phyloP scores from a whole-genome alignment of 2,113 vertebrate genomes.

The Bos javanicus region DNA sequence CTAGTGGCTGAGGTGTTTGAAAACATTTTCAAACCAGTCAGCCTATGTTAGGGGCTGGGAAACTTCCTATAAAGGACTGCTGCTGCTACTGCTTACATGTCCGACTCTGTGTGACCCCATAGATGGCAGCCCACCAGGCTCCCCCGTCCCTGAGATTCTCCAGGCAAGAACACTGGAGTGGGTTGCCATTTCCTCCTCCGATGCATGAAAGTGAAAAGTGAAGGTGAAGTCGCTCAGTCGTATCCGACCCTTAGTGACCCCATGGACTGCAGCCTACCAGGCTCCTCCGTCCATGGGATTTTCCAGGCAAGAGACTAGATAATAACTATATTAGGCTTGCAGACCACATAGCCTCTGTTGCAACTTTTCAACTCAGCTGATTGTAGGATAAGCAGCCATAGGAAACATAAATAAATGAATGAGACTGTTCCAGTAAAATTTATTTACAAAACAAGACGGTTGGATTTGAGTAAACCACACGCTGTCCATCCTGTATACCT shows the following conservation, averaged over 20 bases:
- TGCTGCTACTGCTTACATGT: too few species aligned
- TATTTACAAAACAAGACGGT: neutral
- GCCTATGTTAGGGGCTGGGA: neutral
- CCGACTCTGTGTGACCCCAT: too few species aligned
- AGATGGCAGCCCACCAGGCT: too few species aligned
- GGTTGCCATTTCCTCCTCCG: too few species aligned
- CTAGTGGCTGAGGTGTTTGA: neutral
- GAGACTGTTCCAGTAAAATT: neutral
- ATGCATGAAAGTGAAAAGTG: too few species aligned
- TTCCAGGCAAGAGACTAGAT: neutral
- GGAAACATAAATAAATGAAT: neutral
- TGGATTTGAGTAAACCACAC: neutral
- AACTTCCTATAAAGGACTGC: neutral
- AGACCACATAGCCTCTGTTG: too few species aligned
- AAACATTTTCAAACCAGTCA: neutral
- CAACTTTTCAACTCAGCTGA: neutral
- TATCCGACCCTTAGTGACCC: too few species aligned
- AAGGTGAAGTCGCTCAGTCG: too few species aligned
- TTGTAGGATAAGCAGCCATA: neutral
- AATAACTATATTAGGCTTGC: neutral
- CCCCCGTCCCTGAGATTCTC: too few species aligned
- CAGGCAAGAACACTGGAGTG: too few species aligned
- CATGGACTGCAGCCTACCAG: too few species aligned
- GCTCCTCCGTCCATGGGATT: too few species aligned
- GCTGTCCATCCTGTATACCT: neutral